Percentiles rank a stretch among this genome's conserved stretches.
Conservation (phyloP, 2,797 vertebrate species). For the Enteromius trimaculatus region DNA sequence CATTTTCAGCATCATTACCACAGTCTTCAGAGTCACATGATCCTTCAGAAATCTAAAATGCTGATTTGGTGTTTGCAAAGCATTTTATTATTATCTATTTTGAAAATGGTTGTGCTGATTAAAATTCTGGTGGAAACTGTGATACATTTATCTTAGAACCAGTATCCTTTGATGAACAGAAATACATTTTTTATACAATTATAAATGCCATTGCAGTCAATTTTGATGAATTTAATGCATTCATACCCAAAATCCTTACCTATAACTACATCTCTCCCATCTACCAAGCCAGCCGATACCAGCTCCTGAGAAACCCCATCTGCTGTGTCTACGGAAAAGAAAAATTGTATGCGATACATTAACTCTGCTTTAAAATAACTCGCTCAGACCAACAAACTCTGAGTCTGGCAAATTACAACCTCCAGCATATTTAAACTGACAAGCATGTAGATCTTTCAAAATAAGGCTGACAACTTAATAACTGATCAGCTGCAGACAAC, state of each 20-base stretch:
- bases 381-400: background rate
- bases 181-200: background rate
- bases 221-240: background rate
- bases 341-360: background rate
- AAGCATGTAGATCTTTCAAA: conserved; percentile 18
- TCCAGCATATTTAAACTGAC: conserved; percentile 15
- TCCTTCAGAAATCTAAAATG: background rate
- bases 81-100: background rate
- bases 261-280: conserved; percentile 96
- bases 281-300: conserved; percentile 96
- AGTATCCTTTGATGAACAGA: background rate
- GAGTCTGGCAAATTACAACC: background rate
- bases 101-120: background rate
- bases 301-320: conserved; percentile 98
- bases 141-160: background rate
- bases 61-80: background rate
- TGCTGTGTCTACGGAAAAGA: conserved; percentile 86
- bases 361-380: background rate
- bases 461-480: conserved; percentile 21
- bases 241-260: conserved; percentile 75
- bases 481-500: conserved; percentile 10
- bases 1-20: background rate
- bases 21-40: background rate
- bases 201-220: background rate
- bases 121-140: background rate